Evolutionary conservation across 2,888 invertebrate genomes (phyloP).

Genomic region (Congeria kusceri): DNA sequence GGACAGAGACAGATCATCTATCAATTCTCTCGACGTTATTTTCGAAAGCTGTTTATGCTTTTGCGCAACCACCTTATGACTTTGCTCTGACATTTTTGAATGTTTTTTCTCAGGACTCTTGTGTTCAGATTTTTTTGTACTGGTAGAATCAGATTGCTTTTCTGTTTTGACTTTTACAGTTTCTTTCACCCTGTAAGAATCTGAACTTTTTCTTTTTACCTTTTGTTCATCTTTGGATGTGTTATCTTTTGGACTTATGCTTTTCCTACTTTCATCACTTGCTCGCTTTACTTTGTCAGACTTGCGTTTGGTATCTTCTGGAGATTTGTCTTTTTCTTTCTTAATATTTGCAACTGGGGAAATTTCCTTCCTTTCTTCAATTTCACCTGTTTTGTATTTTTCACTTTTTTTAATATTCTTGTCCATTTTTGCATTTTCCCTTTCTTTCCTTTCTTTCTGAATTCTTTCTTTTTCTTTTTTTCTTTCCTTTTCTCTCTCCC

Average conservation of each 20-base stretch:
- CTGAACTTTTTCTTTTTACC: too few relatives aligned
- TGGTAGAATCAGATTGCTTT: constrained; percentile 13
- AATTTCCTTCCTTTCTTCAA: constrained; percentile 3
- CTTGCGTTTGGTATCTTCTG: not conserved
- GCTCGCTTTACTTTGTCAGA: not conserved
- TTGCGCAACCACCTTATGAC: not conserved
- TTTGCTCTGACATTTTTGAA: not conserved
- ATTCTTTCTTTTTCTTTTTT: constrained; percentile 24
- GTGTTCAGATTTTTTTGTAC: not conserved
- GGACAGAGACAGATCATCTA: constrained; percentile 53
- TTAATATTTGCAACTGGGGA: not conserved
- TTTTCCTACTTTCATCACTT: not conserved
- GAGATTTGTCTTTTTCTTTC: not conserved
- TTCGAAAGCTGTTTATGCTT: constrained; percentile 36
- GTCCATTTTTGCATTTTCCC: not conserved
- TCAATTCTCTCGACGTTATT: constrained; percentile 52
- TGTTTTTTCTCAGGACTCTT: not conserved
- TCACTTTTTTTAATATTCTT: not conserved
- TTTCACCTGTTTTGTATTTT: constrained; percentile 1
- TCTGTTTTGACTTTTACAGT: constrained; percentile 18
- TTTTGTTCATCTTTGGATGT: not conserved
- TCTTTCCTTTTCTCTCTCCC: constrained; percentile 37
- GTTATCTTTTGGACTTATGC: not conserved
- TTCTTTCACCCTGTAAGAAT: too few relatives aligned
- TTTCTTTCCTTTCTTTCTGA: constrained; percentile 2